A percentile compares a stretch with the other conserved stretches of the same genome.
These are phyloP conservation scores for Diaprepes abbreviatus DNA, from an alignment of 2,888 invertebrate genomes.

Conservation along the genomic window DNA sequence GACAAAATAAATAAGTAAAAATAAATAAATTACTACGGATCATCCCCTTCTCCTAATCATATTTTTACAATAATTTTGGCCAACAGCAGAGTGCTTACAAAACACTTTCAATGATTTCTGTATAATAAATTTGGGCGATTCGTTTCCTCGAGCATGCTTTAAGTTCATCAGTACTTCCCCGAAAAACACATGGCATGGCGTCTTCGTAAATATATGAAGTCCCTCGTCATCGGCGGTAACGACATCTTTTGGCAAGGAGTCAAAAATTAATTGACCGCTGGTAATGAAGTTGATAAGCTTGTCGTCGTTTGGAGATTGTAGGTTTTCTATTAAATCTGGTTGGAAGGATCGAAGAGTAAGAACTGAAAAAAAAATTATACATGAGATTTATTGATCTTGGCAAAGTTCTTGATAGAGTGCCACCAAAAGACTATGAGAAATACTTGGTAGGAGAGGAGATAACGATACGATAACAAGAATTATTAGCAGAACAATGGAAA, in stretches of 20 bases:
- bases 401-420: no score
- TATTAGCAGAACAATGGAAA: no score
- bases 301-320: not conserved
- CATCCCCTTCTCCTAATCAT: constrained; percentile 22
- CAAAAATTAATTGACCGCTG: constrained; percentile 49
- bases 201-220: constrained; percentile 65
- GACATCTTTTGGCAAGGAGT: constrained; percentile 58
- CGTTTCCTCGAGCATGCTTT: constrained; percentile 51
- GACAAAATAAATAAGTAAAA: constrained; percentile 24
- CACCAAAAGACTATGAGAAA: no score
- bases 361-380: not conserved
- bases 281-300: constrained; percentile 52
- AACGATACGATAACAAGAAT: no score
- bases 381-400: no score
- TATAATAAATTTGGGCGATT: constrained; percentile 56
- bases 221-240: constrained; percentile 65
- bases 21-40: constrained; percentile 2
- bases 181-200: constrained; percentile 67
- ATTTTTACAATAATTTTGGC: constrained; percentile 58
- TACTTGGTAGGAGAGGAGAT: no score
- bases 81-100: constrained; percentile 59
- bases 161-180: constrained; percentile 63
- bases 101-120: constrained; percentile 59
- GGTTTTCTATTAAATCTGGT: not conserved
- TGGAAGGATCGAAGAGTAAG: constrained; percentile 2